Conservation (phyloP, 2,888 invertebrate genomes). For the Lycaena phlaeas region DNA sequence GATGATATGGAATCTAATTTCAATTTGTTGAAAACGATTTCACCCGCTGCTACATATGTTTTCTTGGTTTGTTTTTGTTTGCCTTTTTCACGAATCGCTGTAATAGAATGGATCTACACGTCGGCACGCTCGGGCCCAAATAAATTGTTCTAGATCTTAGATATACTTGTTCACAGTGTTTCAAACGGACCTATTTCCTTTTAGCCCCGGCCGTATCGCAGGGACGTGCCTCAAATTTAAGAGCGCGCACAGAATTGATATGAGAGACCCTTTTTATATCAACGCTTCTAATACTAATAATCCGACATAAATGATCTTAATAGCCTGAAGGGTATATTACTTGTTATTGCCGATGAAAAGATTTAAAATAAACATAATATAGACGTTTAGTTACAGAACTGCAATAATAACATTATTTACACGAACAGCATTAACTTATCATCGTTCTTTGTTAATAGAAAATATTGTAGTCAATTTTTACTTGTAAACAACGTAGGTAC, state of each 20-base stretch:
- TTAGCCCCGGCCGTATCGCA: background rate
- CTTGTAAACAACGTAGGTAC: too few species aligned
- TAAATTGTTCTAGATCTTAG: background rate
- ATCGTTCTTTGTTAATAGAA: too few species aligned
- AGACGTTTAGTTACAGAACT: too few species aligned
- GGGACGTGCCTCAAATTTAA: background rate
- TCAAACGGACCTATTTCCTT: background rate
- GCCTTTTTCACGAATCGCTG: constrained; percentile 21
- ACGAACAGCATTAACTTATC: too few species aligned
- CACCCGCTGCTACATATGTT: constrained; percentile 36
- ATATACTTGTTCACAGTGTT: background rate
- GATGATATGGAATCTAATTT: constrained; percentile 49
- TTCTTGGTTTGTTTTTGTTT: constrained; percentile 12
- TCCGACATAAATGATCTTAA: too few species aligned
- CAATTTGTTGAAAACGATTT: constrained; percentile 52
- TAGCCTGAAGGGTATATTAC: too few species aligned
- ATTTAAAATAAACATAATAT: too few species aligned
- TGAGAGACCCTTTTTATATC: background rate
- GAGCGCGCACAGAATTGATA: background rate
- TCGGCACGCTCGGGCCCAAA: constrained; percentile 35
- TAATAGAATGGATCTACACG: too few species aligned
- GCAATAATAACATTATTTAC: too few species aligned
- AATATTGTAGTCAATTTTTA: too few species aligned
- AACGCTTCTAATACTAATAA: background rate
- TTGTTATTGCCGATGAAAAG: too few species aligned